phyloP scores from a whole-genome alignment of 2,888 invertebrate species.

The Herminia tarsipennalis region DNA sequence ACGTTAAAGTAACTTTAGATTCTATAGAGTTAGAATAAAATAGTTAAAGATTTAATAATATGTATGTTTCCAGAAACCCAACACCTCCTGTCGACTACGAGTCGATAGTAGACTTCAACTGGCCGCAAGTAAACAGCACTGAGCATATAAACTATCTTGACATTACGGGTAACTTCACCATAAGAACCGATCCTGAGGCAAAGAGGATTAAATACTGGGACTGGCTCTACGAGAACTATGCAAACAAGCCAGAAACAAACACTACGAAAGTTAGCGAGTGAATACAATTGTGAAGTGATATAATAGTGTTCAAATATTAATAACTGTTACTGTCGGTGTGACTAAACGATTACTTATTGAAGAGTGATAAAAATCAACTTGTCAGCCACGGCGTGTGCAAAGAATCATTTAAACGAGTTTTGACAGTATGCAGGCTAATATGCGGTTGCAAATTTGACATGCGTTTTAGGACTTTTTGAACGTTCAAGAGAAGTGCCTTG shows the following conservation, averaged over 20 bases:
- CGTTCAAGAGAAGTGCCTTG: no score
- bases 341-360: slow-evolving; percentile 2
- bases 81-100: slow-evolving; percentile 83
- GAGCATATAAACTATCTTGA: slow-evolving; percentile 78
- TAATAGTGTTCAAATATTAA: slow-evolving; percentile 11
- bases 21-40: no score
- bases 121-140: slow-evolving; percentile 80
- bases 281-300: slow-evolving; percentile 21
- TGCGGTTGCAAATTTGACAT: no score
- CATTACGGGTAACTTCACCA: slow-evolving; percentile 81
- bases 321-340: slow-evolving; percentile 8
- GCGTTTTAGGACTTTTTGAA: no score
- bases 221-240: slow-evolving; percentile 72
- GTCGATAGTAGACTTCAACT: slow-evolving; percentile 77
- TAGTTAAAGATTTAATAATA: not conserved
- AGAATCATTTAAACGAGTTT: not conserved
- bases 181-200: slow-evolving; percentile 80
- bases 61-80: slow-evolving; percentile 71
- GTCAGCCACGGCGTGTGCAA: not conserved
- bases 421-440: no score
- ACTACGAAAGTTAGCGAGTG: slow-evolving; percentile 18
- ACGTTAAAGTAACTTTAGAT: no score
- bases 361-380: slow-evolving; percentile 13
- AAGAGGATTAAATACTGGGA: slow-evolving; percentile 86
- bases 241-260: slow-evolving; percentile 38